Conservation (phyloP, 1,140 invertebrate species). For the Drosophila arizonae region DNA sequence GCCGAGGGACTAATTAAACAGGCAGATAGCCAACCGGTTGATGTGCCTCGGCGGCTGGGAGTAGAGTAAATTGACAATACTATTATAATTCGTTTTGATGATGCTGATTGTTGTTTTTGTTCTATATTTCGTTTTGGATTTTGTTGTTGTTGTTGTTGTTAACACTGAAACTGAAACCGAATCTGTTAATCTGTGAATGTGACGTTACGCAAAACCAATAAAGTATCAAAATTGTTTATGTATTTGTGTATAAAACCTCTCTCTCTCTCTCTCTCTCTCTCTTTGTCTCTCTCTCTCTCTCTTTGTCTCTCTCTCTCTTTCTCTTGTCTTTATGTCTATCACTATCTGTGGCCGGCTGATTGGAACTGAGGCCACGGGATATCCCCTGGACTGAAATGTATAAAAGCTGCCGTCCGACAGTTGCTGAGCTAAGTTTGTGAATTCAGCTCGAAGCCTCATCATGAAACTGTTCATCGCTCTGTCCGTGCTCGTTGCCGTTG, state of each 20-base stretch:
- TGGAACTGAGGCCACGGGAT: neutral
- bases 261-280: neutral
- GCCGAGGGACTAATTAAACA: neutral
- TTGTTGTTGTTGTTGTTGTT: slow-evolving; percentile 6
- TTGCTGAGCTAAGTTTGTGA: slow-evolving; percentile 38
- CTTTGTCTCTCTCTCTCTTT: too few relatives aligned
- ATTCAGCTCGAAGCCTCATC: slow-evolving; percentile 23
- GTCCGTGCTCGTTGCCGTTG: slow-evolving; percentile 44
- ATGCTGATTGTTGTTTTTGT: slow-evolving; percentile 21
- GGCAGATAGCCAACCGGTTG: slow-evolving; percentile 30
- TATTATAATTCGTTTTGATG: slow-evolving; percentile 23
- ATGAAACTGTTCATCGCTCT: slow-evolving; percentile 61
- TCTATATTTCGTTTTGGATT: neutral
- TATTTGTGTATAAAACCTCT: slow-evolving; percentile 5
- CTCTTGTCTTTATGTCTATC: neutral
- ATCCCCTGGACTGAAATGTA: slow-evolving; percentile 22
- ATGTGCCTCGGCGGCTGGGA: neutral
- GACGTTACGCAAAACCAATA: slow-evolving; percentile 24
- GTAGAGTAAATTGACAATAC: slow-evolving; percentile 37
- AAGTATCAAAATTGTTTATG: slow-evolving; percentile 28
- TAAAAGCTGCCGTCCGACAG: slow-evolving; percentile 33
- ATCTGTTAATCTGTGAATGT: slow-evolving; percentile 5
- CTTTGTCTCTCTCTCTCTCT: neutral
- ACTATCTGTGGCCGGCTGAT: neutral
- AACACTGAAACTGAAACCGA: slow-evolving; percentile 1